Conservation (phyloP, 2,113 vertebrate species). For the Pelodiscus sinensis region DNA sequence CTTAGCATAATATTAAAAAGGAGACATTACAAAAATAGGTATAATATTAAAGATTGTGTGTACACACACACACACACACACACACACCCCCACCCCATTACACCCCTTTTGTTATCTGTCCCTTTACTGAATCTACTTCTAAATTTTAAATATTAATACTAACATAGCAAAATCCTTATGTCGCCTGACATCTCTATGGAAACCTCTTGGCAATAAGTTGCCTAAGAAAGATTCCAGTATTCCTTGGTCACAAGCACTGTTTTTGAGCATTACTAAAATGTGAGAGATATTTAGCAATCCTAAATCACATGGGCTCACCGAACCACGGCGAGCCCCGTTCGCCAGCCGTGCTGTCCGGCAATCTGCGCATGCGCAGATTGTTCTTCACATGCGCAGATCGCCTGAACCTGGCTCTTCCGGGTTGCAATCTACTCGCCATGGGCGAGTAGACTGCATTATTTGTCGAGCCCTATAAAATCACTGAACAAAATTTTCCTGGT, state of each 20-base stretch:
- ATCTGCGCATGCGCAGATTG: too few species aligned
- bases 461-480: too few species aligned
- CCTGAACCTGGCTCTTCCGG: too few species aligned
- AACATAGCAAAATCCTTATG: constrained; percentile 68
- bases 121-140: constrained; percentile 22
- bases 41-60: not conserved
- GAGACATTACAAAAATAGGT: not conserved
- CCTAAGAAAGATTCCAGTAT: constrained; percentile 75
- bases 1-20: not conserved
- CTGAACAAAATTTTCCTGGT: not conserved
- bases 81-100: too few species aligned
- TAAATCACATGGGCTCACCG: too few species aligned
- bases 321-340: too few species aligned
- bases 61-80: too few species aligned
- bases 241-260: constrained; percentile 57
- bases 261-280: constrained; percentile 50
- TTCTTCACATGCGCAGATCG: too few species aligned
- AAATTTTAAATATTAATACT: constrained; percentile 61
- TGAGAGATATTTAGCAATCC: constrained; percentile 21
- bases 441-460: too few species aligned
- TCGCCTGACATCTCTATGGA: constrained; percentile 79
- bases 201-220: constrained; percentile 80
- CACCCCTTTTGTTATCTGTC: not conserved
- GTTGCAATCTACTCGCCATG: too few species aligned
- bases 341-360: too few species aligned